Evolutionary conservation across 2,888 invertebrate species (phyloP), one percentile per base, ranked within the genome.

Genomic region (Tridacna gigas): DNA sequence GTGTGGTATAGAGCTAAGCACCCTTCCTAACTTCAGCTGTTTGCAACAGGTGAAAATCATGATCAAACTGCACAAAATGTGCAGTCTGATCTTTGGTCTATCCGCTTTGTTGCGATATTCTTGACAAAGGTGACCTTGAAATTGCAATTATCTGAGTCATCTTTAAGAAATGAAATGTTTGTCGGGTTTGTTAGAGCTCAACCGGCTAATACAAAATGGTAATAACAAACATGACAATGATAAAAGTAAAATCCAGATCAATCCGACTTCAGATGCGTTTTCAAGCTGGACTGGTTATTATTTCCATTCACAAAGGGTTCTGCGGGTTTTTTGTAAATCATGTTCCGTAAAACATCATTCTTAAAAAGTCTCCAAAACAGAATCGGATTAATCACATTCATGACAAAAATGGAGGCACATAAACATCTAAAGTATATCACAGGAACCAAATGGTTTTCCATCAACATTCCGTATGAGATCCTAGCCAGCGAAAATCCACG

Each of bases 291-390:
- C 48, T 79, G 77, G 60, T 90, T 89, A 60, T 88, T 85, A 51
- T 89, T 89, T 26, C 89, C 89, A 75, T 89, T 89, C 25, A 81
- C 25, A n/a, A 83, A n/a, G 26, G 26, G 47, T 74, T 78, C 78
- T 63, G 74, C 79, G 28, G 66, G 73, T 18, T 20, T 74, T 61
- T 37, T 37, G 37, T 61, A 51, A 20, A 66, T 56, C 9, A 28
- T 51, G 13, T 75, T 79, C n/a, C 90, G 79, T n/a, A 94, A 77
- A 45, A 94, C 80, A 84, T 95, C 95, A 79, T 91, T 94, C 82
- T 90, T 91, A 26, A 94, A 80, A 18, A 95, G 89, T 13, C 94
- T 89, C 92, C 92, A 92, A 88, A 94, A 94, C 28, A 95, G 87
- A 20, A 94, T 88, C 5, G 91, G 86, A 86, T 94, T 94, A 79